Evolutionary conservation across 2,797 vertebrate genomes (phyloP), one percentile per base, ranked within the genome.

Genomic region (Luscinia megarhynchos): DNA sequence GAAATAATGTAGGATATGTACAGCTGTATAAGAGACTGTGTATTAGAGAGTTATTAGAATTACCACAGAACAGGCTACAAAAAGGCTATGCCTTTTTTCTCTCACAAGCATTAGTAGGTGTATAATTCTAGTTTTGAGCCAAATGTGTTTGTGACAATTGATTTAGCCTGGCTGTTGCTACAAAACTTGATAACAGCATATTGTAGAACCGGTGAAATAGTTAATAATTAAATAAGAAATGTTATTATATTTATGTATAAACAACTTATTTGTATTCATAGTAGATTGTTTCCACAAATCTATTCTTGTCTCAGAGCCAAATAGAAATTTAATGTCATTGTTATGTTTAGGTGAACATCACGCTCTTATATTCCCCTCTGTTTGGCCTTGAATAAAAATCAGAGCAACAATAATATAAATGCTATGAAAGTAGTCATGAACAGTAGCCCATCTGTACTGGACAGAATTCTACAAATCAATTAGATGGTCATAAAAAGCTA

Each of bases 381-480:
- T 97, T 97, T 97, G 97, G 97, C 97, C 97, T 97, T 98, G 97
- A 98, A 98, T 98, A 98, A 98, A 98, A 97, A 98, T 98, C 96
- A 97, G 94, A 95, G 95, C 80, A 97, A 97, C 97, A 96, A 95
- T 97, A 98, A 97, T 97, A 97, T 96, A 97, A 98, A 98, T 95
- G 81, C 80, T 91, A 96, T 95, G 96, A 95, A 98, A 97, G 94
- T 97, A 97, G 95, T 97, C 90, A 88, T 96, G 96, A 97, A 95
- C 95, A 95, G 96, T 97, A 96, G 96, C 95, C 97, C 97, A 97
- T 98, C 97, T 98, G 97, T 96, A 98, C 98, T 98, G 98, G 98
- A 97, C 98, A 97, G 97, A 98, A 97, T 98, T 98, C 98, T 98
- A 98, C 94, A 97, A 97, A 98, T 98, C 98, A 98, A 98, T 98